Base-by-base conservation (phyloP, 2,888 invertebrate genomes). In the Allolobophora icterica region DNA sequence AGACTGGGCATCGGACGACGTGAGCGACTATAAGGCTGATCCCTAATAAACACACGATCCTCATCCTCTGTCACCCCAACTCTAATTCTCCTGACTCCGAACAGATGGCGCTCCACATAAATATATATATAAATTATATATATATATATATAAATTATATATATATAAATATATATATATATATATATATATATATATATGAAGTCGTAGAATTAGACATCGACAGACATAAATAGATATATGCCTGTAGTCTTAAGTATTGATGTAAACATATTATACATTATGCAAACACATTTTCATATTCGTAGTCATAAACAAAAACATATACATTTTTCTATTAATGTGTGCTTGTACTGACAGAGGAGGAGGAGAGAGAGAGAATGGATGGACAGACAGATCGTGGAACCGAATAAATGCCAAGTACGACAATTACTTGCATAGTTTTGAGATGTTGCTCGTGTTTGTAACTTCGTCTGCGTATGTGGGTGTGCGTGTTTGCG, bases 1-100 rank as follows among this genome's bases (percentile, higher is more conserved):
- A 71, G 71, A n/a, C 30, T 52, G 21, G 71, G 71, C 71, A 71
- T n/a, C 71, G 71, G 71, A 71, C 13, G 71, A n/a, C n/a, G 71
- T 21, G 52, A 17, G 71, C 45, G 45, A 45, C 15, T 52, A 21
- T 52, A 52, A 24, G 71, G n/a, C 71, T 71, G 71, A 71, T 71
- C 71, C 71, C 71, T 71, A 71, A 71, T 71, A 71, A 71, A 71
- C 71, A 71, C 71, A 71, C 71, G 71, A 71, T 71, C 30, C 71
- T 71, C 71, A 71, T 71, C 11, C 71, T 8, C 71, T n/a, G 71
- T n/a, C 71, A 71, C 30, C 71, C 30, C n/a, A 71, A 8, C 0
- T 71, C 71, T 71, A n/a, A 71, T 71, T 71, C 52, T 17, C 17
- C 71, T 8, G 71, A 30, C 71, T 71, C n/a, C 2, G n/a, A 71